Evolutionary conservation across 2,888 invertebrate genomes (phyloP).

Genomic region (Rhamphomyia laevipes): DNA sequence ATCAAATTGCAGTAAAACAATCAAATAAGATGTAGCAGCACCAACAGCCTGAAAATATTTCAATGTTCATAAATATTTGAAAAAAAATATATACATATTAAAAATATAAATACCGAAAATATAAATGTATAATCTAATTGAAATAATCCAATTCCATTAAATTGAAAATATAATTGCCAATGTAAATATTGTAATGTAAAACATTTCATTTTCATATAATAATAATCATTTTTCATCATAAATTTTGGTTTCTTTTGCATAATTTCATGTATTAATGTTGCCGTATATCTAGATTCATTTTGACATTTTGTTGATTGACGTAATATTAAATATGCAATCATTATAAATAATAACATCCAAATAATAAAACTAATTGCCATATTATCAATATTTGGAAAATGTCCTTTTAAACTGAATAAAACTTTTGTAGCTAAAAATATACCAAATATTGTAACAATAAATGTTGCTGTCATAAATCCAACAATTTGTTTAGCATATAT

Average conservation of each 20-base stretch:
- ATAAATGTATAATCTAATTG: conserved; percentile 37
- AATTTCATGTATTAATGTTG: conserved; percentile 36
- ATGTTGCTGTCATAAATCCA: conserved; percentile 32
- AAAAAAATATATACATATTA: no score
- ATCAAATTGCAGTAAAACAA: conserved; percentile 37
- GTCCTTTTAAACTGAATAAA: conserved; percentile 29
- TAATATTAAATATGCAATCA: conserved; percentile 30
- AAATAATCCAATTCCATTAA: conserved; percentile 35
- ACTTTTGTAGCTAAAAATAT: conserved; percentile 36
- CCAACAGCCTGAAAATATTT: conserved; percentile 28
- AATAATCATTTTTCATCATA: conserved; percentile 35
- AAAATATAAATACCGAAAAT: conserved; percentile 27
- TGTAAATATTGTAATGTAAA: conserved; percentile 36
- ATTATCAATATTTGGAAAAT: conserved; percentile 25
- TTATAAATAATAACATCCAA: conserved; percentile 25
- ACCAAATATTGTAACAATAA: conserved; percentile 33
- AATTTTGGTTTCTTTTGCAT: conserved; percentile 38
- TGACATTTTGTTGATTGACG: conserved; percentile 31
- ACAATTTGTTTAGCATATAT: conserved; percentile 33
- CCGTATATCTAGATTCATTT: conserved; percentile 31
- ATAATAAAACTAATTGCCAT: conserved; percentile 27
- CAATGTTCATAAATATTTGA: not conserved
- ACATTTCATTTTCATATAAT: conserved; percentile 37
- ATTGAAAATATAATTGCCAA: conserved; percentile 36
- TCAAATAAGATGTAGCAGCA: conserved; percentile 36